phyloP scores from a whole-genome alignment of 35 echinoderm and acorn worm species.

The Heliocidaris erythrogramma region DNA sequence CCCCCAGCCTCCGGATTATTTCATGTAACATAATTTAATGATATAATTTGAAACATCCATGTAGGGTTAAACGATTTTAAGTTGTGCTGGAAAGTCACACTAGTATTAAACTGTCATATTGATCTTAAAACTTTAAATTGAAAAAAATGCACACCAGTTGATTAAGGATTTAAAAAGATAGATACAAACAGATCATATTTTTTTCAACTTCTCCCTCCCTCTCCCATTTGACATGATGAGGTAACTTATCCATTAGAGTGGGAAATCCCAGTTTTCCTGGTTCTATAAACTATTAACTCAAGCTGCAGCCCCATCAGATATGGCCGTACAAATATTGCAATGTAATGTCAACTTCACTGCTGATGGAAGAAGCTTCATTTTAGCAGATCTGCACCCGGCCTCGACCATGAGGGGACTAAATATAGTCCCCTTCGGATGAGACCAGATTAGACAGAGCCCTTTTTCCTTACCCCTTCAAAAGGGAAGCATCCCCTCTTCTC shows the following conservation, averaged over 20 bases:
- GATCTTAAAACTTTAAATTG: too few species aligned
- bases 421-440: neutral
- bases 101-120: too few species aligned
- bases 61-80: too few species aligned
- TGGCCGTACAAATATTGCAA: neutral
- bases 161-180: neutral
- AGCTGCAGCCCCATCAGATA: neutral
- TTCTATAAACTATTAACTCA: neutral
- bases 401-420: neutral
- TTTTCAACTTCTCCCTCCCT: neutral
- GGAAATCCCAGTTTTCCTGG: constrained; percentile 15
- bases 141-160: too few species aligned
- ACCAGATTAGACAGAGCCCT: neutral
- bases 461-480: neutral
- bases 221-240: neutral
- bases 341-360: neutral
- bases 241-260: constrained; percentile 25
- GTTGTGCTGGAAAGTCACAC: too few species aligned
- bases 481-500: constrained; percentile 25
- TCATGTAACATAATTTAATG: too few species aligned
- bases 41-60: too few species aligned
- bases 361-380: neutral
- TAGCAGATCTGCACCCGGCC: neutral
- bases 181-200: neutral
- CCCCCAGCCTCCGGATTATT: too few species aligned